Base-by-base conservation (phyloP, 2,113 vertebrate genomes). In the Ophiodon elongatus region DNA sequence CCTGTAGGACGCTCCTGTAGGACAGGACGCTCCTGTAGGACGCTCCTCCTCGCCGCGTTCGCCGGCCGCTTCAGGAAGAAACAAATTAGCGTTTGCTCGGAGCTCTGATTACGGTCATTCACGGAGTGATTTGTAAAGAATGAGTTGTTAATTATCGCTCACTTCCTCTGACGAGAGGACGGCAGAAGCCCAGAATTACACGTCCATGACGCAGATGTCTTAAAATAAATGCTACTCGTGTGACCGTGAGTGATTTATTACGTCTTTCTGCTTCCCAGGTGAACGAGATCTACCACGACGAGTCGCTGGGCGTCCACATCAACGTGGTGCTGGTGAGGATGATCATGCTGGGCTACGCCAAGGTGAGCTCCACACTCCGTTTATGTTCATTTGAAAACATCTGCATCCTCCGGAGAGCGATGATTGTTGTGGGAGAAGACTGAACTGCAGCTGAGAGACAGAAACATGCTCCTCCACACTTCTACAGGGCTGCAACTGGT, bases 231-330 rank as follows among this genome's bases (percentile, higher is more conserved):
- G 6, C 7, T 10, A 0, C 57, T 29, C 56, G 3, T n/a, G 23
- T 19, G 8, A 47, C 23, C 19, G 29, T 37, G 37, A 29, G 9
- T 62, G 25, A 37, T 39, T 15, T 7, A 17, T 50, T n/a, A n/a
- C 5, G 3, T 47, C 9, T 66, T 31, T 33, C 11, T 73, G 52
- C 59, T 78, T 78, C 56, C 29, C 88, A 99, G 98, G 98, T 99
- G 85, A 99, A 99, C 80, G 98, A 99, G 92, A 99, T 99, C 87
- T 99, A 99, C 94, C 98, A 99, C 0, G 98, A 99, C 8, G 98
- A 99, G 63, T 99, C 98, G 1, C 92, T 99, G 31, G 98, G 97
- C 0, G 95, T 97, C 10, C 98, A 99, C 85, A 97, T 99, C 80
- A 99, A 99, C 0, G 98, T 99, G 1, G 98, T 98, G n/a, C 93